Evolutionary conservation across 2,113 vertebrate species (phyloP).

Genomic region (Periophthalmodon schlosseri): DNA sequence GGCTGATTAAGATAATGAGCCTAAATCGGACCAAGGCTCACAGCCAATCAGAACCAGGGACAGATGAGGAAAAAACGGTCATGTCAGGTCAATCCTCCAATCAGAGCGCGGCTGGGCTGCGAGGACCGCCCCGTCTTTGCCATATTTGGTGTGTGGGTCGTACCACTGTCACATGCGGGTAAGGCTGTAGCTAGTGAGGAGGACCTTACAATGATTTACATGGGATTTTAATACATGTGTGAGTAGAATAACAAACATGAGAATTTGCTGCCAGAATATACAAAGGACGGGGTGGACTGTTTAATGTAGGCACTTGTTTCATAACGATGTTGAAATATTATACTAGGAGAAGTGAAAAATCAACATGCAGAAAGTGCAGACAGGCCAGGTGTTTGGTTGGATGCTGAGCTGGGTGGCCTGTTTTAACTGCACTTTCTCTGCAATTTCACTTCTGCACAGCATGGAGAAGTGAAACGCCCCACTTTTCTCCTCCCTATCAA

Average conservation of each 20-base stretch:
- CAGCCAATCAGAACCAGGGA: constrained; percentile 63
- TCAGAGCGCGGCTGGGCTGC: constrained; percentile 36
- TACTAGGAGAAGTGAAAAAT: neutral
- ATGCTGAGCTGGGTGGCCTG: neutral
- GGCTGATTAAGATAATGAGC: constrained; percentile 74
- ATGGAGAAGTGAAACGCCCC: neutral
- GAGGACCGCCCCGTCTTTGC: constrained; percentile 57
- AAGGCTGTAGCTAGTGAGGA: neutral
- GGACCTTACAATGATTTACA: constrained; percentile 21
- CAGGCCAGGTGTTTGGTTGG: neutral
- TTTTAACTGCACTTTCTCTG: neutral
- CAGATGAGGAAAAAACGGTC: constrained; percentile 49
- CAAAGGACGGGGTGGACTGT: no score
- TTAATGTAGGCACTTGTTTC: no score
- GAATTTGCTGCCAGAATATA: neutral
- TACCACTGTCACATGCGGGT: neutral
- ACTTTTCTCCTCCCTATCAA: neutral
- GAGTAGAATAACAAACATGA: neutral
- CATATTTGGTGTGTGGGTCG: constrained; percentile 49
- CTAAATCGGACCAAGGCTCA: constrained; percentile 76
- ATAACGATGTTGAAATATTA: neutral
- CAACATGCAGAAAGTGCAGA: neutral
- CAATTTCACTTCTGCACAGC: neutral
- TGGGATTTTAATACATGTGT: constrained; percentile 12
- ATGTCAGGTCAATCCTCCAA: constrained; percentile 71